phyloP scores from a whole-genome alignment of 2,888 invertebrate genomes.

The Cephus pygmeus region DNA sequence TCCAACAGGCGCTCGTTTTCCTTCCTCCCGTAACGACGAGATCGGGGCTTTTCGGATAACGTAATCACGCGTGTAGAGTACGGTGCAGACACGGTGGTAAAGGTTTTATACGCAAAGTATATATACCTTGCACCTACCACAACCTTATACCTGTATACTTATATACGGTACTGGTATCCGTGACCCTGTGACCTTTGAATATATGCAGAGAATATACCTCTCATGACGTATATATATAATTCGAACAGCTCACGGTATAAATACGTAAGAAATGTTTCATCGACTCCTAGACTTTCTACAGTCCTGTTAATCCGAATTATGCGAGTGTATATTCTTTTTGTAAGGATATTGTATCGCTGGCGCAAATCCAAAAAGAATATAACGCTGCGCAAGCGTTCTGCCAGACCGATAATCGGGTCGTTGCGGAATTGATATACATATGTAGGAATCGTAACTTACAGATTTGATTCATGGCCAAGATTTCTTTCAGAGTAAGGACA shows the following conservation, averaged over 20 bases:
- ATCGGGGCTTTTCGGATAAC: not conserved
- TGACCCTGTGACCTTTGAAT: not conserved
- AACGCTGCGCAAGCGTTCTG: constrained; percentile 29
- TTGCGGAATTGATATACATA: constrained; percentile 54
- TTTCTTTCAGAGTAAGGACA: constrained; percentile 33
- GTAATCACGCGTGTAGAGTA: not conserved
- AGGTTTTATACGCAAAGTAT: not conserved
- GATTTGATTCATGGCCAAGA: constrained; percentile 56
- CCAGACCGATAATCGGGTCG: constrained; percentile 56
- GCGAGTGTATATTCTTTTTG: not conserved
- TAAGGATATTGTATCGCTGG: constrained; percentile 39
- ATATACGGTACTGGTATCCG: not conserved
- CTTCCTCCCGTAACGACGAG: not conserved
- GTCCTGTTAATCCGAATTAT: not conserved
- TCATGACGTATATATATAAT: not conserved
- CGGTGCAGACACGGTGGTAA: not conserved
- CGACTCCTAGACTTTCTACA: not conserved
- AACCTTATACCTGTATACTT: not conserved
- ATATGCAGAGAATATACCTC: not conserved
- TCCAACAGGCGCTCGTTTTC: not conserved
- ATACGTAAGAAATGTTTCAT: not conserved
- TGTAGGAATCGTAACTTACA: constrained; percentile 40
- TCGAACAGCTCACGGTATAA: not conserved
- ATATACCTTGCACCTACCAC: not conserved
- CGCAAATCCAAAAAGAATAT: constrained; percentile 45